Evolutionary conservation across 2,888 invertebrate genomes (phyloP).

Genomic region (Hanleya hanleyi): DNA sequence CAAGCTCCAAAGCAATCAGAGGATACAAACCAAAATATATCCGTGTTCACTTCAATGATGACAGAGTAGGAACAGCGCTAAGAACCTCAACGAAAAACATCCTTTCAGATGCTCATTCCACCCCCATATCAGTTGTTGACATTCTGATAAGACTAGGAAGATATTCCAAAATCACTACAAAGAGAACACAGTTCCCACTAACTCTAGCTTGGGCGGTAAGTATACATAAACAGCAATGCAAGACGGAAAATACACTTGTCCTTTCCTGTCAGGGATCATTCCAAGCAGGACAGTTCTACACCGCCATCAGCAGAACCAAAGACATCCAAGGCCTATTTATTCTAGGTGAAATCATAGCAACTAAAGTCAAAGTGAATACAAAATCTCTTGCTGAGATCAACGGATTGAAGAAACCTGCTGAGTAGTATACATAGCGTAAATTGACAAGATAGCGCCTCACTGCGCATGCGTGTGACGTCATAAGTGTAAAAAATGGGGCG

Average conservation of each 20-base stretch:
- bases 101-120: not conserved
- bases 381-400: not conserved
- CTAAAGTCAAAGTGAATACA: conserved; percentile 18
- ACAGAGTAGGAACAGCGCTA: not conserved
- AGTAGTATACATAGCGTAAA: too few species aligned
- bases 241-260: conserved; percentile 27
- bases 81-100: not conserved
- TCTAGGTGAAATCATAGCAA: conserved; percentile 1
- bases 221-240: conserved; percentile 33
- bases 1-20: too few species aligned
- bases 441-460: too few species aligned
- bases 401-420: not conserved
- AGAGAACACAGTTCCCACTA: conserved; percentile 28
- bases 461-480: too few species aligned
- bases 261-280: conserved; percentile 18
- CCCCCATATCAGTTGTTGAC: conserved; percentile 21
- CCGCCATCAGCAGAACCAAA: conserved; percentile 24
- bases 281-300: conserved; percentile 21
- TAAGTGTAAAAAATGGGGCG: too few species aligned
- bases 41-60: not conserved
- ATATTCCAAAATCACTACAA: conserved; percentile 20
- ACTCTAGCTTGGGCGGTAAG: conserved; percentile 28
- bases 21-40: conserved; percentile 19
- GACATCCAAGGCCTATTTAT: conserved; percentile 16
- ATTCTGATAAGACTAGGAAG: conserved; percentile 5